Percentiles rank a stretch among this genome's conserved stretches.
phyloP scores from a whole-genome alignment of 53 echinoderm and acorn worm species.

The Mesocentrotus franciscanus region DNA sequence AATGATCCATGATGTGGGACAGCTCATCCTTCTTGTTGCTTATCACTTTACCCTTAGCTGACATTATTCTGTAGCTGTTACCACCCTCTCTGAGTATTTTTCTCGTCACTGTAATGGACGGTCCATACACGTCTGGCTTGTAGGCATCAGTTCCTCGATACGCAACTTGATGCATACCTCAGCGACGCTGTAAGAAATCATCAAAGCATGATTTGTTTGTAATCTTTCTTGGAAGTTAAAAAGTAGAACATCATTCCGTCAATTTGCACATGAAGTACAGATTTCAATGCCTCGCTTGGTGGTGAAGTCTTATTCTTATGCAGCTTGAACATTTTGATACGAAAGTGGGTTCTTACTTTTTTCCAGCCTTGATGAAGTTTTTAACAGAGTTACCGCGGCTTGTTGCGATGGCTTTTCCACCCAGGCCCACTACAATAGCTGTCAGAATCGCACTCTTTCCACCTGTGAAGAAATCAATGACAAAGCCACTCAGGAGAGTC shows the following conservation, averaged over 20 bases:
- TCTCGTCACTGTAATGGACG: conserved; percentile 81
- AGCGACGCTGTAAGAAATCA: conserved; percentile 69
- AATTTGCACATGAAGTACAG: too few relatives aligned
- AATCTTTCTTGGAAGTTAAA: background rate
- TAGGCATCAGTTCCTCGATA: conserved; percentile 87
- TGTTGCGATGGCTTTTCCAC: conserved; percentile 86
- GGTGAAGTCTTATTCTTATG: too few relatives aligned
- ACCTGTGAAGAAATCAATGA: conserved; percentile 69
- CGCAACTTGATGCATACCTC: conserved; percentile 84
- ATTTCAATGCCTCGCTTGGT: too few relatives aligned
- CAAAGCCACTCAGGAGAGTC: background rate
- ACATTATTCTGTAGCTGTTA: conserved; percentile 82
- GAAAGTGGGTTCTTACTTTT: conserved; percentile 74
- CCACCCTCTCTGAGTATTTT: conserved; percentile 76
- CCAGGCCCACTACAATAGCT: conserved; percentile 93
- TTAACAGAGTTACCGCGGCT: conserved; percentile 82
- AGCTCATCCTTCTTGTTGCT: conserved; percentile 82
- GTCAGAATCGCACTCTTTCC: conserved; percentile 98
- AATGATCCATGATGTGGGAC: conserved; percentile 88
- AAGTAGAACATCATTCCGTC: too few relatives aligned
- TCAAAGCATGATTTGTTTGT: background rate
- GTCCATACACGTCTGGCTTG: conserved; percentile 76
- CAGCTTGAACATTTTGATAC: too few relatives aligned
- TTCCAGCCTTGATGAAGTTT: conserved; percentile 83
- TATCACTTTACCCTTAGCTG: conserved; percentile 72